These are phyloP conservation scores for Empis livida DNA, from an alignment of 2,888 invertebrate genomes.

Conservation along the genomic window DNA sequence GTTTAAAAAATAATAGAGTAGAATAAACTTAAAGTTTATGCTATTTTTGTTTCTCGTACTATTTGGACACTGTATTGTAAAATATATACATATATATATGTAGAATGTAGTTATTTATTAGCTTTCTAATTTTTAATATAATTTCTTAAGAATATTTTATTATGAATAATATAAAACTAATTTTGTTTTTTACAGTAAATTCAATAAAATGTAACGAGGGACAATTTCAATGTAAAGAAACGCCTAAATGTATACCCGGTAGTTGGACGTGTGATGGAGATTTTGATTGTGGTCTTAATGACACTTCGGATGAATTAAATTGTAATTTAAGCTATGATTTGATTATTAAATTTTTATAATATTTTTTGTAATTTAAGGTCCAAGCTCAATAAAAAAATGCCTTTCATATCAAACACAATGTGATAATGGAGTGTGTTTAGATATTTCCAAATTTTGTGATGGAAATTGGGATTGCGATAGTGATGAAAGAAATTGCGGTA, in stretches of 20 bases:
- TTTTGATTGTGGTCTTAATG: slow-evolving; percentile 64
- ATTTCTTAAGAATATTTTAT: no score
- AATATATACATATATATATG: no score
- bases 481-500: slow-evolving; percentile 34
- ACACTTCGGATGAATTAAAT: slow-evolving; percentile 59
- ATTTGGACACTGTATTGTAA: no score
- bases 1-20: no score
- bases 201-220: slow-evolving; percentile 46
- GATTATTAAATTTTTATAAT: slow-evolving; percentile 1
- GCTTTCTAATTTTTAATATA: no score
- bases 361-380: slow-evolving; percentile 29
- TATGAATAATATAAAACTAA: no score
- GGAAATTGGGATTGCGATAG: slow-evolving; percentile 33
- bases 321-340: slow-evolving; percentile 41
- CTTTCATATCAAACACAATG: slow-evolving; percentile 56
- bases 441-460: slow-evolving; percentile 34
- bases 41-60: no score
- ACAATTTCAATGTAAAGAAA: slow-evolving; percentile 60
- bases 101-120: no score
- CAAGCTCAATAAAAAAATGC: slow-evolving; percentile 47
- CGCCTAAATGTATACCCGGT: slow-evolving; percentile 58
- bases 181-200: slow-evolving; percentile 34
- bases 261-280: slow-evolving; percentile 70
- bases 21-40: no score
- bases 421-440: slow-evolving; percentile 34